Conservation (phyloP, 23 tunicate genomes). For the Styela clava region DNA sequence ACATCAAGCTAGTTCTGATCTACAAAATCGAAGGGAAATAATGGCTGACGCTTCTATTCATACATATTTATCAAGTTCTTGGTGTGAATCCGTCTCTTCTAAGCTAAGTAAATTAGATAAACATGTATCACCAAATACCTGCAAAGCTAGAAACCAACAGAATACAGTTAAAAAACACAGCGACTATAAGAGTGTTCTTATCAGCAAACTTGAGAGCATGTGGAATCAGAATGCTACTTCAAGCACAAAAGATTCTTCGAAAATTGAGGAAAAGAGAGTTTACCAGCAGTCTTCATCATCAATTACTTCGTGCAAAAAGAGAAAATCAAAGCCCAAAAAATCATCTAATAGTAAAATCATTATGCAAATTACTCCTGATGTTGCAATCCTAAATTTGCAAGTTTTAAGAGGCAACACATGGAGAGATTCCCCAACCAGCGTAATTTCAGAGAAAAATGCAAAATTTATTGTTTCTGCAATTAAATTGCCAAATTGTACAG, state of each 20-base stretch:
- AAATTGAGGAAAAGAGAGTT: background rate
- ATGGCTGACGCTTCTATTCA: background rate
- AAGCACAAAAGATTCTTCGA: background rate
- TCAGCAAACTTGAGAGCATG: constrained; percentile 5
- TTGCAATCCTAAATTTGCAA: background rate
- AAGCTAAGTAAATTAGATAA: too few relatives aligned
- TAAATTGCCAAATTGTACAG: background rate
- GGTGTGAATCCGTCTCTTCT: background rate
- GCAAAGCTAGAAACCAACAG: background rate
- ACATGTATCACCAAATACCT: background rate
- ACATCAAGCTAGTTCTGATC: background rate
- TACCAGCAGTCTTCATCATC: background rate
- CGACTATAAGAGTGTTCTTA: background rate
- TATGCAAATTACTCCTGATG: constrained; percentile 1
- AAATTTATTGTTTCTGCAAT: constrained; percentile 11
- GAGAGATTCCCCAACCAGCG: background rate
- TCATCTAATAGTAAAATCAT: background rate
- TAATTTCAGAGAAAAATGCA: constrained; percentile 8
- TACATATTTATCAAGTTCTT: background rate
- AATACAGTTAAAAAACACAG: too few relatives aligned
- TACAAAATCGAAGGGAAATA: background rate
- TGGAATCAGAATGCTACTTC: background rate
- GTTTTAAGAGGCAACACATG: background rate
- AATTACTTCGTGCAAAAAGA: background rate
- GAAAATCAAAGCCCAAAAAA: background rate